Evolutionary conservation across 2,113 vertebrate genomes (phyloP).

Genomic region (Chlorocebus sabaeus): DNA sequence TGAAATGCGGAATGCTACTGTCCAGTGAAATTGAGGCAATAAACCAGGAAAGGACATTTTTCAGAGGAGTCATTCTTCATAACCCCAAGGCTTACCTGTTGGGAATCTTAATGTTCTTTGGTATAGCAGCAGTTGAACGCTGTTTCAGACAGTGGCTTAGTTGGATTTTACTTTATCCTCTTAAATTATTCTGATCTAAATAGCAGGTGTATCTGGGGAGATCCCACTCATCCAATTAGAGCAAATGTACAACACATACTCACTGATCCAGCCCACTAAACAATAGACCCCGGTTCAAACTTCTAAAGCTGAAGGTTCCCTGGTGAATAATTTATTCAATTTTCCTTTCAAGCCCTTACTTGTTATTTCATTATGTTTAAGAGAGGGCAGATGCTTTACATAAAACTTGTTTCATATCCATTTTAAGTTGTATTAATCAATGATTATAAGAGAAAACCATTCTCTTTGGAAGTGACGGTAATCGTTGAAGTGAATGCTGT

Average conservation of each 20-base stretch:
- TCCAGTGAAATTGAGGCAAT: background rate
- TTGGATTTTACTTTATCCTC: background rate
- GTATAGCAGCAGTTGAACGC: background rate
- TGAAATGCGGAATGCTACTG: background rate
- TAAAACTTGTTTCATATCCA: constrained; percentile 17
- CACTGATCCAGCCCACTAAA: constrained; percentile 47
- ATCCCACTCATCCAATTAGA: constrained; percentile 47
- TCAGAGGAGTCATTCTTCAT: background rate
- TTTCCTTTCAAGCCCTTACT: constrained; percentile 69
- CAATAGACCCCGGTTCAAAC: constrained; percentile 59
- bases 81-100: background rate
- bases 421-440: constrained; percentile 46
- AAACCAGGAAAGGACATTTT: background rate
- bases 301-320: constrained; percentile 62
- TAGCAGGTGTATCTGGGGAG: constrained; percentile 54
- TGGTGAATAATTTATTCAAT: constrained; percentile 73
- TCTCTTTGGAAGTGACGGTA: background rate
- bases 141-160: constrained; percentile 9
- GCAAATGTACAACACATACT: background rate
- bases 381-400: constrained; percentile 68
- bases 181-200: constrained; percentile 51
- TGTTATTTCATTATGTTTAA: constrained; percentile 69
- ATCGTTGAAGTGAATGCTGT: background rate
- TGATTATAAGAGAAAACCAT: background rate
- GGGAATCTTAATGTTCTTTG: background rate